Conservation (phyloP, 2,888 invertebrate genomes). For the Parnassius orleans region DNA sequence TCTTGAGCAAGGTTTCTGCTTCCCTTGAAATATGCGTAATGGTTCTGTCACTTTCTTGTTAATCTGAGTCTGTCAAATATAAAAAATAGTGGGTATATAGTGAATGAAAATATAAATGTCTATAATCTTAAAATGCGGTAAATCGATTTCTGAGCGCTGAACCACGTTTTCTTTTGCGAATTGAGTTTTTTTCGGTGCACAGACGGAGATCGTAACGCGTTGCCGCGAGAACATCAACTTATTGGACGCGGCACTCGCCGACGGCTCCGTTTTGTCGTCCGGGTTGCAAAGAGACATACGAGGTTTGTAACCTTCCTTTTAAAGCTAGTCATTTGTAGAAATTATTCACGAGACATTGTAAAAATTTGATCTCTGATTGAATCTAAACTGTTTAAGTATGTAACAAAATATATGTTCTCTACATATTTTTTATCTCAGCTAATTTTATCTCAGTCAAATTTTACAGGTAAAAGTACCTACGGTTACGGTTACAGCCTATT, state of each 20-base stretch:
- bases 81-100: no score
- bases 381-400: no score
- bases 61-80: no score
- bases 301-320: constrained; percentile 67
- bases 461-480: no score
- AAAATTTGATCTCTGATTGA: neutral
- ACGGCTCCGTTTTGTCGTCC: constrained; percentile 71
- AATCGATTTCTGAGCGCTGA: constrained; percentile 4
- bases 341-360: neutral
- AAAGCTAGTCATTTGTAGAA: neutral
- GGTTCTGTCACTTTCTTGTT: no score
- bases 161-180: constrained; percentile 36
- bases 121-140: neutral
- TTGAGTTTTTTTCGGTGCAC: constrained; percentile 57
- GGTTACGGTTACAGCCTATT: no score
- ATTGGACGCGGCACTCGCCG: constrained; percentile 85
- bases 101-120: no score
- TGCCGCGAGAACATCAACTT: constrained; percentile 93
- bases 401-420: no score
- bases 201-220: constrained; percentile 92
- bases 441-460: no score
- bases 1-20: neutral
- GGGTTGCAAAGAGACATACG: constrained; percentile 81
- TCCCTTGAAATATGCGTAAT: neutral
- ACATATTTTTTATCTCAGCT: no score